Evolutionary conservation across 2,113 vertebrate species (phyloP), one percentile per base, ranked within the genome.

Genomic region (Neodontobutis hainanensis): DNA sequence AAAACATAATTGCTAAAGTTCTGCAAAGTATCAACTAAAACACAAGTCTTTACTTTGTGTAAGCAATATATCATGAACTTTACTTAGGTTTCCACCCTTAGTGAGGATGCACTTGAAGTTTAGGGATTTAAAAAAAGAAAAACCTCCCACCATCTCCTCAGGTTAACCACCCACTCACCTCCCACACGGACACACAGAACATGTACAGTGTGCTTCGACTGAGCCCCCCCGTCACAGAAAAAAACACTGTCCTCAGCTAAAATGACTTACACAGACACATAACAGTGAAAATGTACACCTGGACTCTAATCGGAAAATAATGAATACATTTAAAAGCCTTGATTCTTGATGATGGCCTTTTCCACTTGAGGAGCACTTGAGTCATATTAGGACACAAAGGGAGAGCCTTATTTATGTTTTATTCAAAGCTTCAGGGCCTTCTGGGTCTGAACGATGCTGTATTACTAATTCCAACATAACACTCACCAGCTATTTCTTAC

Each of bases 321-420:
- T 68, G 63, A 62, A 27, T 58, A 55, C 3, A 14, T 27, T 47
- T 2, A 15, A 63, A 8, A 11, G 32, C 42, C 36, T 51, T 57
- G 61, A 70, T 62, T 73, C 50, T 63, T 45, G 11, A 77, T 68
- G 60, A 73, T 56, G 42, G 61, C 38, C 70, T 65, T 82, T 83
- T 50, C 73, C 59, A 79, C 58, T 68, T 68, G 49, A 70, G 58
- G 57, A 47, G 27, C 55, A 59, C 60, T 68, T 61, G n/a, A 58
- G 57, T 78, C 69, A 78, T 46, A 55, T 75, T 53, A 69, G 11
- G 8, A 49, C 7, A 49, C 19, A 11, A 11, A 42, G 55, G 50
- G 46, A 44, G 14, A 16, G 38, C 8, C 51, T 68, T 62, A 70
- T 72, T 71, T 62, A 61, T 0, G 16, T 69, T 63, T 72, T 65